Percentiles rank a stretch among this genome's conserved stretches.
phyloP scores from a whole-genome alignment of 2,888 invertebrate species.

The Steinernema carpocapsae region DNA sequence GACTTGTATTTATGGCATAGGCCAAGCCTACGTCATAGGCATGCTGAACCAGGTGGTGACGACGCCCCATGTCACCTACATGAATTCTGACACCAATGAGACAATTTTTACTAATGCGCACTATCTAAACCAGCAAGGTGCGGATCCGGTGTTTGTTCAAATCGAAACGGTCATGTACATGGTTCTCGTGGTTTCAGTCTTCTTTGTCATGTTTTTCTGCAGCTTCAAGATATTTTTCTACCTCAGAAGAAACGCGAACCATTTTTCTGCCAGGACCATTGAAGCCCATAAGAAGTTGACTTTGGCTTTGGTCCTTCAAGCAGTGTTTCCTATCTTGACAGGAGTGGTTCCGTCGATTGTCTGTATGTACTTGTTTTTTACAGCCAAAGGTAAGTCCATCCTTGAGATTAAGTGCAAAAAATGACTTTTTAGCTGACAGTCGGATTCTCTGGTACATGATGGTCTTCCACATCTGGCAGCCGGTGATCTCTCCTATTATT shows the following conservation, averaged over 20 bases:
- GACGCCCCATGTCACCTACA: background rate
- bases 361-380: slow-evolving; percentile 7
- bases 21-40: background rate
- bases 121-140: background rate
- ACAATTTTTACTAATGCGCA: background rate
- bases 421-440: background rate
- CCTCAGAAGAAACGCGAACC: background rate
- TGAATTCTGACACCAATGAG: background rate
- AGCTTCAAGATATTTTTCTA: slow-evolving; percentile 10
- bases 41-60: background rate
- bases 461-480: background rate
- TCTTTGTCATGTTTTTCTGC: slow-evolving; percentile 8
- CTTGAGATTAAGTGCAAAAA: background rate
- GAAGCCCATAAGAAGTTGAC: background rate
- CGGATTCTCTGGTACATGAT: slow-evolving; percentile 1
- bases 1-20: background rate
- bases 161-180: background rate
- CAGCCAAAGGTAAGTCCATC: background rate
- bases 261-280: background rate
- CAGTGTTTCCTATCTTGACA: background rate
- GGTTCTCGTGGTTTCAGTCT: background rate
- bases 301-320: slow-evolving; percentile 2
- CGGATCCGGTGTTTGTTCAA: background rate
- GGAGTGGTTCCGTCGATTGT: slow-evolving; percentile 4
- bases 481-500: slow-evolving; percentile 1